Evolutionary conservation across 2,888 invertebrate genomes (phyloP), one percentile per base, ranked within the genome.

Genomic region (Chalcis sispes): DNA sequence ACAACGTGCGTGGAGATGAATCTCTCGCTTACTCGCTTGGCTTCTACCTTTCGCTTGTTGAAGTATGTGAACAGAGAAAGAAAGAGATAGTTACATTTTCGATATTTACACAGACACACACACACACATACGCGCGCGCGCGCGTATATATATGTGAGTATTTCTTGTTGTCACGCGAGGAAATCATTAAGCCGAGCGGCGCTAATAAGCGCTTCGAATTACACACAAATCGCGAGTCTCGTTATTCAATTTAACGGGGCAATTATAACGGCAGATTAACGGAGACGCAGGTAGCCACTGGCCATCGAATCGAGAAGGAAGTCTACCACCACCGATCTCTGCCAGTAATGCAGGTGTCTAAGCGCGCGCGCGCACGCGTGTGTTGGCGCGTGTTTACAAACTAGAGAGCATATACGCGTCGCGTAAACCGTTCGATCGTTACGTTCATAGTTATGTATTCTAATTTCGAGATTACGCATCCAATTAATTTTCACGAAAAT

Each of bases 241-340:
- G 77, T 77, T 77, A 77, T 73, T 77, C 77, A 77, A 77, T 77
- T 73, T 65, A 65, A 73, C 73, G 67, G 50, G 52, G 25, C 70
- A 77, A 77, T 77, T 77, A 77, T 66, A 77, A 73, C 66, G 73
- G 67, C 50, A 36, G 48, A 40, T 36, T 66, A 58, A 64, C 70
- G 69, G 62, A 36, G 46, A 3, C 2, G 36, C n/a, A n/a, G 61
- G 18, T 29, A 10, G 59, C n/a, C 42, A 7, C 4, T 36, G 10
- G 36, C 52, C 29, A n/a, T n/a, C n/a, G n/a, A n/a, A n/a, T n/a
- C n/a, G n/a, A n/a, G n/a, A n/a, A n/a, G n/a, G n/a, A n/a, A n/a
- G n/a, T n/a, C n/a, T n/a, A n/a, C n/a, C n/a, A n/a, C n/a, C n/a
- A n/a, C n/a, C n/a, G n/a, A n/a, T 7, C 52, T 5, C 20, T 29